Conservation (phyloP, 2,113 vertebrate genomes). For the Cichladusa arquata region DNA sequence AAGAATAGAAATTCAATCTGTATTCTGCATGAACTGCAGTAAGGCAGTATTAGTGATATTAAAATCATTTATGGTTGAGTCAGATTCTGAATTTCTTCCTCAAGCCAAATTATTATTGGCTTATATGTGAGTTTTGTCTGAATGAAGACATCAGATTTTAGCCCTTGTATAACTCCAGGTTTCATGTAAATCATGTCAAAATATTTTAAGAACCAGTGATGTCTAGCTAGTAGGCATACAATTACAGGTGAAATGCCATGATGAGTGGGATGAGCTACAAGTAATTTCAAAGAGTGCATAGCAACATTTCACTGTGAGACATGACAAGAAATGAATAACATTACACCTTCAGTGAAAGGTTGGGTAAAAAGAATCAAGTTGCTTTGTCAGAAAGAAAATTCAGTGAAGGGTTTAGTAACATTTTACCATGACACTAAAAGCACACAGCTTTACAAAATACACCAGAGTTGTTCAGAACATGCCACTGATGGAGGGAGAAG, state of each 20-base stretch:
- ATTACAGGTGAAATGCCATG: background rate
- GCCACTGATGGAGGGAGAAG: background rate
- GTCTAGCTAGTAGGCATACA: background rate
- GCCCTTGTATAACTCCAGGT: background rate
- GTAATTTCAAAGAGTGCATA: background rate
- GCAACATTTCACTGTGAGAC: background rate
- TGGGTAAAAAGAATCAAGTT: background rate
- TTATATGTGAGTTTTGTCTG: background rate
- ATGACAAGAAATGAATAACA: background rate
- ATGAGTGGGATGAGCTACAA: background rate
- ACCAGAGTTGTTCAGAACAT: background rate
- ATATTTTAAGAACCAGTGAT: background rate
- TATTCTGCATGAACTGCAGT: background rate
- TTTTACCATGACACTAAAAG: background rate
- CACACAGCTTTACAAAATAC: background rate
- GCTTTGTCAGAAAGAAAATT: background rate
- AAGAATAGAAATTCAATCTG: background rate
- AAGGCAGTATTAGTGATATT: background rate
- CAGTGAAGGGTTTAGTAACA: accelerated
- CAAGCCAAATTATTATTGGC: background rate
- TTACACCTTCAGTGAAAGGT: background rate
- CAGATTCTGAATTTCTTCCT: background rate
- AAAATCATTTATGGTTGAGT: background rate
- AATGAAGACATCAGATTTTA: background rate
- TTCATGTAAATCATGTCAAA: background rate